These are phyloP conservation scores for Hypomesus transpacificus DNA, from an alignment of 2,113 vertebrate genomes.

Conservation along the genomic window DNA sequence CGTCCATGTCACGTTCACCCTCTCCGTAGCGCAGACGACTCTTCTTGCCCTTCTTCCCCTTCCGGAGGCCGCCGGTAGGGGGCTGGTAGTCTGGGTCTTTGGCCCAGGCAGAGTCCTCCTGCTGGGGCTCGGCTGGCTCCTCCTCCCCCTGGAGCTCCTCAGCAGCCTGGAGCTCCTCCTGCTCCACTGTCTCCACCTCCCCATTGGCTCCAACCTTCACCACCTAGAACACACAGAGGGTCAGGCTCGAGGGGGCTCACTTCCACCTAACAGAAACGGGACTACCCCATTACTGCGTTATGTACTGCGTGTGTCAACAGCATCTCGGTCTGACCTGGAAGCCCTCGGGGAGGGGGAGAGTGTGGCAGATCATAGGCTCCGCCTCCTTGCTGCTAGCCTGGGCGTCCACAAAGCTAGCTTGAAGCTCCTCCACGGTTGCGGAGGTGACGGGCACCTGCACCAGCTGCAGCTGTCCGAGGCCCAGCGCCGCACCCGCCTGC, in stretches of 20 bases:
- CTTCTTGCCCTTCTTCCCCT: constrained; percentile 87
- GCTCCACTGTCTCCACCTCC: constrained; percentile 88
- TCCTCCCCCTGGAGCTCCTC: constrained; percentile 45
- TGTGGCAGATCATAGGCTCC: constrained; percentile 89
- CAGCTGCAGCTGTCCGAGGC: constrained; percentile 85
- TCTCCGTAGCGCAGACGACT: constrained; percentile 88
- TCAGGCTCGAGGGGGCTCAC: background rate
- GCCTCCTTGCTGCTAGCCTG: constrained; percentile 77
- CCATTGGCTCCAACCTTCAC: constrained; percentile 90
- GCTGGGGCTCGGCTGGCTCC: constrained; percentile 71
- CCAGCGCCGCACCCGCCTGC: constrained; percentile 73
- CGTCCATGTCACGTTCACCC: constrained; percentile 87
- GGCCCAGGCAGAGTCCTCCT: constrained; percentile 83
- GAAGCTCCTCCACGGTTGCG: constrained; percentile 82
- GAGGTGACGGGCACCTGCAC: constrained; percentile 87
- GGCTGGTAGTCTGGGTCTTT: constrained; percentile 90
- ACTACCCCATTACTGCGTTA: background rate
- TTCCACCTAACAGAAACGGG: background rate
- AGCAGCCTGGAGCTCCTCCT: constrained; percentile 56
- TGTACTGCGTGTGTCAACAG: background rate
- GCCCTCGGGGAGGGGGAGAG: constrained; percentile 85
- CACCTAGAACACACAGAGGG: constrained; percentile 52
- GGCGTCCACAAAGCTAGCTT: constrained; percentile 82
- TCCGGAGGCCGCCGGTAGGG: constrained; percentile 73
- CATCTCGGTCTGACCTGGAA: constrained; percentile 68